phyloP scores from a whole-genome alignment of 1,140 invertebrate species.

The Apis florea region DNA sequence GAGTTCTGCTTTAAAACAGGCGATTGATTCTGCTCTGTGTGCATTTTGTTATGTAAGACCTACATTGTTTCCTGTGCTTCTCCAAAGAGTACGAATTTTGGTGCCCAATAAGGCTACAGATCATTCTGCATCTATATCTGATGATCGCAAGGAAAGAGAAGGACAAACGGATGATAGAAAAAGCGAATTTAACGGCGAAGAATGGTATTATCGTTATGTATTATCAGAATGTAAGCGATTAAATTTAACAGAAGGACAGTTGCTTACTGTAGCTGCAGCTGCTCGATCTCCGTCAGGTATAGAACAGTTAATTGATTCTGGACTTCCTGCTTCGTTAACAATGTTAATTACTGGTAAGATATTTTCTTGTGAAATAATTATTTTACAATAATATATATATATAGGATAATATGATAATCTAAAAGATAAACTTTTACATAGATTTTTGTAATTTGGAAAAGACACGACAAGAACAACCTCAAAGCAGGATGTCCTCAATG shows the following conservation, averaged over 20 bases:
- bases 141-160: conserved; percentile 83
- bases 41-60: conserved; percentile 91
- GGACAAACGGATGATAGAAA: conserved; percentile 88
- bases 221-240: conserved; percentile 76
- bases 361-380: background rate
- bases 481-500: conserved; percentile 38
- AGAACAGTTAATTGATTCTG: conserved; percentile 87
- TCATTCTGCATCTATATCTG: conserved; percentile 81
- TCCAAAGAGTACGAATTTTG: conserved; percentile 88
- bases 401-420: background rate
- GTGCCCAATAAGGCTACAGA: conserved; percentile 81
- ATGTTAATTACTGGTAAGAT: conserved; percentile 78
- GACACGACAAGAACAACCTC: conserved; percentile 53
- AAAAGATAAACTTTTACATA: conserved; percentile 34
- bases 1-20: conserved; percentile 87
- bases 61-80: conserved; percentile 86
- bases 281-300: conserved; percentile 89
- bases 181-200: conserved; percentile 80
- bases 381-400: no score
- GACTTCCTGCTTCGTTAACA: conserved; percentile 86
- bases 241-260: conserved; percentile 83
- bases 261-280: conserved; percentile 87
- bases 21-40: conserved; percentile 90
- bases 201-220: conserved; percentile 80
- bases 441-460: conserved; percentile 80